phyloP scores from a whole-genome alignment of 2,113 vertebrate species.

The Asarcornis scutulata region DNA sequence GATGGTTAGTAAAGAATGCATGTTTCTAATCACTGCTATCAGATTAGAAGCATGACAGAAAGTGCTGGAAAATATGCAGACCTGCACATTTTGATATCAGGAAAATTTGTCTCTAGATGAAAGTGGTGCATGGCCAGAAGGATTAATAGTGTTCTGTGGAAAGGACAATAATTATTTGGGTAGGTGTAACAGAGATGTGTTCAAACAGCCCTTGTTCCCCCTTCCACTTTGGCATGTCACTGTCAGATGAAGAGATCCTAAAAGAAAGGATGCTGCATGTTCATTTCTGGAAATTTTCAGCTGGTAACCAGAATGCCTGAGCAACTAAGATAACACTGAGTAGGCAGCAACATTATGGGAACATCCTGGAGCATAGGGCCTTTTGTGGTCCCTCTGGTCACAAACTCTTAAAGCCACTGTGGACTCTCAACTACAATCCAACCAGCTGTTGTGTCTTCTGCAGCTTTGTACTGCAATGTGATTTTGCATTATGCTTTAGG shows the following conservation, averaged over 20 bases:
- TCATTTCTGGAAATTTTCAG: neutral
- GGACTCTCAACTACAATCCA: neutral
- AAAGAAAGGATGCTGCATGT: neutral
- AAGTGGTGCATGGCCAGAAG: neutral
- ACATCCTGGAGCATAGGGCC: accelerated
- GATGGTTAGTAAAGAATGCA: neutral
- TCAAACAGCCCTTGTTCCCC: neutral
- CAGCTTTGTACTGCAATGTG: accelerated
- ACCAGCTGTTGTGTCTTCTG: neutral
- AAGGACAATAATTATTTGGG: neutral
- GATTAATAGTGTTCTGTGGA: neutral
- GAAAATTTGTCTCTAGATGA: neutral
- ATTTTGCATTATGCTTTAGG: neutral
- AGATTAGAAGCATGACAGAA: neutral
- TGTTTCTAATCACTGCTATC: neutral
- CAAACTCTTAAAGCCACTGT: neutral
- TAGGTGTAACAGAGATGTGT: neutral
- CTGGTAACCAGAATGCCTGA: neutral
- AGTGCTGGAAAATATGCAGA: neutral
- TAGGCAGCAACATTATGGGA: neutral
- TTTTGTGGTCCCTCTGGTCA: neutral
- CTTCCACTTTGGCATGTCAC: neutral
- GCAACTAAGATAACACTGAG: neutral
- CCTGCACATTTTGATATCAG: neutral
- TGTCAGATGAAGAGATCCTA: neutral